phyloP scores from a whole-genome alignment of 2,113 vertebrate genomes.

The Aspidoscelis tigris region DNA sequence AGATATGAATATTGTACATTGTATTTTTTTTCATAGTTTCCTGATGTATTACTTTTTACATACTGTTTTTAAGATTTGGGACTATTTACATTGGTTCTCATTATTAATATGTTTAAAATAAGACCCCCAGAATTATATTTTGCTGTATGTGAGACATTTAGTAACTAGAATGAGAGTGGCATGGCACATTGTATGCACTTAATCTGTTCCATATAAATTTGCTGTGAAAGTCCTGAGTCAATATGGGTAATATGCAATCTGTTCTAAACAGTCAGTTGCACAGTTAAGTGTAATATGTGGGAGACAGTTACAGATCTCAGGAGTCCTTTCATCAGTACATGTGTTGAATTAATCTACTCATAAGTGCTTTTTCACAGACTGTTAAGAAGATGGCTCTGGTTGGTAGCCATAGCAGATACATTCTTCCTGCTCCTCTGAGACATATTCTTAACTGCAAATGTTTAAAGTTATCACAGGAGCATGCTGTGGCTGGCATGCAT shows the following conservation, averaged over 20 bases:
- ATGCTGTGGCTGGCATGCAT: slow-evolving; percentile 40
- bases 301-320: slow-evolving; percentile 70
- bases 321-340: slow-evolving; percentile 58
- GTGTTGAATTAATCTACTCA: slow-evolving; percentile 67
- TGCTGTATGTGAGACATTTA: slow-evolving; percentile 26
- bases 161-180: slow-evolving; percentile 46
- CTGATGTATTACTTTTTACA: background rate
- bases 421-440: slow-evolving; percentile 57
- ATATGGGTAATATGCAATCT: slow-evolving; percentile 58
- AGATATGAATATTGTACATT: too few species aligned
- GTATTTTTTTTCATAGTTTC: background rate
- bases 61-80: background rate
- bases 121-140: slow-evolving; percentile 40
- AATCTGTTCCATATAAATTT: slow-evolving; percentile 52
- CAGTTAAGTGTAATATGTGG: slow-evolving; percentile 69
- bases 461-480: slow-evolving; percentile 55
- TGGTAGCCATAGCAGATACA: slow-evolving; percentile 67
- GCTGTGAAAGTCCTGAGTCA: slow-evolving; percentile 51
- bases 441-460: slow-evolving; percentile 54
- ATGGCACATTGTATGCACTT: slow-evolving; percentile 51
- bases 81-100: slow-evolving; percentile 43
- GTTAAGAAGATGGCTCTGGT: slow-evolving; percentile 57
- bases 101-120: slow-evolving; percentile 62
- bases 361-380: slow-evolving; percentile 62
- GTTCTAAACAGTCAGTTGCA: slow-evolving; percentile 64